These are phyloP conservation scores for Patella vulgata DNA, from an alignment of 1,140 invertebrate genomes.

Conservation along the genomic window DNA sequence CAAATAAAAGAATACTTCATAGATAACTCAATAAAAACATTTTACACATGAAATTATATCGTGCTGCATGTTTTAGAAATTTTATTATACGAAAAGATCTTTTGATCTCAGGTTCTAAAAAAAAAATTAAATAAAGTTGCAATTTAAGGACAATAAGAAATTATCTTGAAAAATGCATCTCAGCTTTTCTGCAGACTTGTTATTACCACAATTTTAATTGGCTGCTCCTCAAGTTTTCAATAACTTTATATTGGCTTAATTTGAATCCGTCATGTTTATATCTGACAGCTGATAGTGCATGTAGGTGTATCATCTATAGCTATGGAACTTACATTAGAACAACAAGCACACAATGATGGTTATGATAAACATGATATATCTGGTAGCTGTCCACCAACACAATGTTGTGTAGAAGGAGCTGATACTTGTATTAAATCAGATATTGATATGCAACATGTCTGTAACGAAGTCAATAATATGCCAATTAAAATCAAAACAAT, in stretches of 20 bases:
- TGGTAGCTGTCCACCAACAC: slow-evolving; percentile 43
- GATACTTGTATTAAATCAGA: slow-evolving; percentile 56
- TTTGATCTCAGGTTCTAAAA: neutral
- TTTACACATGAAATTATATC: too few species aligned
- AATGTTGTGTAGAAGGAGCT: slow-evolving; percentile 59
- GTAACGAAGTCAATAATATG: slow-evolving; percentile 60
- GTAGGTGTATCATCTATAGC: slow-evolving; percentile 70
- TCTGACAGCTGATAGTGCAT: slow-evolving; percentile 66
- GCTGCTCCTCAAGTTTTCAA: neutral
- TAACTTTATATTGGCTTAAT: neutral
- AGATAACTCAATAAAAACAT: too few species aligned
- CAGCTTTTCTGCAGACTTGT: neutral
- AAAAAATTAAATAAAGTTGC: neutral
- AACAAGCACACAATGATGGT: slow-evolving; percentile 67
- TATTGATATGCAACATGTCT: slow-evolving; percentile 65
- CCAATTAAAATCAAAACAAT: slow-evolving; percentile 56
- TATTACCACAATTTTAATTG: neutral
- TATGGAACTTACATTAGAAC: slow-evolving; percentile 67
- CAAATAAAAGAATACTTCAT: too few species aligned
- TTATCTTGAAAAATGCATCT: neutral
- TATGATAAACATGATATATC: slow-evolving; percentile 64
- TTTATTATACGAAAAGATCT: too few species aligned
- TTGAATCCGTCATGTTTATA: slow-evolving; percentile 1
- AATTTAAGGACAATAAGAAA: neutral
- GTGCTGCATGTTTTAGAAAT: too few species aligned